A percentile compares a stretch with the other conserved stretches of the same genome.
Evolutionary conservation across 2,113 vertebrate species (phyloP).

Genomic region (Australoheros scitulus): DNA sequence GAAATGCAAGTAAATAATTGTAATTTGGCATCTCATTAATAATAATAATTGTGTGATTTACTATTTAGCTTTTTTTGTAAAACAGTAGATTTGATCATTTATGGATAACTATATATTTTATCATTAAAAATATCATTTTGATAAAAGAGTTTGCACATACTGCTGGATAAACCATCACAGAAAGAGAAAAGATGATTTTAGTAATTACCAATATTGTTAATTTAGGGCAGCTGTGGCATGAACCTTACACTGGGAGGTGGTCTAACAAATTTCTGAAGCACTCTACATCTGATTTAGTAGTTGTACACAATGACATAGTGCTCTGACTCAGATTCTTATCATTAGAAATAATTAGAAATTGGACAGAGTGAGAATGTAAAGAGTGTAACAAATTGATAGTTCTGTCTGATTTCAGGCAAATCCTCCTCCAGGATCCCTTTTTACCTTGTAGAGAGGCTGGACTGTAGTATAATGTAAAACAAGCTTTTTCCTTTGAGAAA

Average conservation of each 20-base stretch:
- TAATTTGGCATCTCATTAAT: background rate
- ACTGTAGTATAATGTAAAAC: background rate
- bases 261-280: too few relatives aligned
- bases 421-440: background rate
- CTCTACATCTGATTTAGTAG: background rate
- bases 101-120: background rate
- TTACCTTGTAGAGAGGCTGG: background rate
- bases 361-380: background rate
- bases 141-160: background rate
- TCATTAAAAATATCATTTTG: background rate
- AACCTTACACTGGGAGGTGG: background rate
- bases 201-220: background rate
- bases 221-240: background rate
- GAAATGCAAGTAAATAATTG: background rate
- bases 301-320: background rate
- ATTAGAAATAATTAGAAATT: background rate
- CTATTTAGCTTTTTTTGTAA: background rate
- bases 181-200: too few relatives aligned
- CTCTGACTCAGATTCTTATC: background rate
- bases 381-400: background rate
- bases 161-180: background rate
- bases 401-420: background rate
- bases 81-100: background rate
- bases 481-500: background rate
- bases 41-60: background rate